Evolutionary conservation across 2,888 invertebrate species (phyloP), one percentile per base, ranked within the genome.

Genomic region (Caenorhabditis virilis): DNA sequence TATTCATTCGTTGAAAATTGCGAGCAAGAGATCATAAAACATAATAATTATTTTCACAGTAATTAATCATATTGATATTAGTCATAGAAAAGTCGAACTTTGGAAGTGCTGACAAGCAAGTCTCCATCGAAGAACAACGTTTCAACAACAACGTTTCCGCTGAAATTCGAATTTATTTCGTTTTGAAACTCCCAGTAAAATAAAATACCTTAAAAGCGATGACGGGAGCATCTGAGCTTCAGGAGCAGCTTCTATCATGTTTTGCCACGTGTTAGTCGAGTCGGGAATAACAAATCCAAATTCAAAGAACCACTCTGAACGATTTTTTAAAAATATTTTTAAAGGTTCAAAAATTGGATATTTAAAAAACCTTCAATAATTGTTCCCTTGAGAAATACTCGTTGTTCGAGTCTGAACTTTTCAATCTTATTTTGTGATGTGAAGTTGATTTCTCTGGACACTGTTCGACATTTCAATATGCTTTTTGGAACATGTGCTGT

Each of bases 161-260:
- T 93, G 87, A 63, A 89, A 88, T 33, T 42, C 78, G 69, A 67
- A 23, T 26, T 22, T 41, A n/a, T n/a, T 2, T 49, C 4, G 5
- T 48, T 52, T 27, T 2, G 3, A n/a, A n/a, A n/a, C n/a, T n/a
- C n/a, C n/a, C n/a, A n/a, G n/a, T n/a, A n/a, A 25, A 46, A 38
- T 13, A 38, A 23, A 25, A 15, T 25, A 94, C 94, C 93, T 97
- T 75, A 98, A 88, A 66, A 97, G 89, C 85, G 91, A 92, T 5
- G 97, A 95, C n/a, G 98, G 97, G 93, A 99, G 95, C 97, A 98
- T 98, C 86, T 98, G 95, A 53, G 93, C 93, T 85, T 98, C 97
- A 0, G 98, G 97, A 0, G 98, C 97, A 13, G 98, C 97, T 86
- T 97, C 95, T 79, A 98, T 95, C 57, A 94, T 88, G 53, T 93